phyloP scores from a whole-genome alignment of 2,888 invertebrate genomes.

The Criorhina ranunculi region DNA sequence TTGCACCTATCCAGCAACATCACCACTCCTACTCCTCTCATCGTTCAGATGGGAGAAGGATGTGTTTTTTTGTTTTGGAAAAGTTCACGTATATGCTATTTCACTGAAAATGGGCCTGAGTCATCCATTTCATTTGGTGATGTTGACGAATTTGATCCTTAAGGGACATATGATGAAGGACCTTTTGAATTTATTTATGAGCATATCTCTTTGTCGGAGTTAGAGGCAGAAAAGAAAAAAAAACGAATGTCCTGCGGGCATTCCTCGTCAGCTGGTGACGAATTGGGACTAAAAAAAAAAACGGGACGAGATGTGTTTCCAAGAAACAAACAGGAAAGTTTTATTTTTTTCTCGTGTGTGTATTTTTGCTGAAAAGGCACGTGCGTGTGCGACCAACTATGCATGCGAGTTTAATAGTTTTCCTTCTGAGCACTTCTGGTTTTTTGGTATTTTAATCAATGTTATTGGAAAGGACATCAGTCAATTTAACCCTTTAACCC shows the following conservation, averaged over 20 bases:
- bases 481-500: neutral
- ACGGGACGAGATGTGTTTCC: neutral
- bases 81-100: slow-evolving; percentile 49
- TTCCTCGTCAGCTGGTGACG: slow-evolving; percentile 32
- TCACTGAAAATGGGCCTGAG: slow-evolving; percentile 42
- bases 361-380: slow-evolving; percentile 10
- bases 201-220: slow-evolving; percentile 10
- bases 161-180: slow-evolving; percentile 47
- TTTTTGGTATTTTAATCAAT: slow-evolving; percentile 1
- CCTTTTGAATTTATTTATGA: slow-evolving; percentile 66
- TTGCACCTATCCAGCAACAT: slow-evolving; percentile 10
- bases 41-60: too few species aligned
- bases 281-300: slow-evolving; percentile 5
- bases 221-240: neutral
- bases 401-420: neutral
- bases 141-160: slow-evolving; percentile 40
- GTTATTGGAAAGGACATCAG: neutral
- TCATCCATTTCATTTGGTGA: slow-evolving; percentile 53
- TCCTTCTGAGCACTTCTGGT: neutral
- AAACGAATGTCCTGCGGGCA: slow-evolving; percentile 30
- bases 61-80: slow-evolving; percentile 8
- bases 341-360: neutral
- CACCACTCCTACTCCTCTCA: neutral
- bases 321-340: neutral
- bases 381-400: neutral